Conservation (phyloP, 2,113 vertebrate species). For the Hypanus sabinus region DNA sequence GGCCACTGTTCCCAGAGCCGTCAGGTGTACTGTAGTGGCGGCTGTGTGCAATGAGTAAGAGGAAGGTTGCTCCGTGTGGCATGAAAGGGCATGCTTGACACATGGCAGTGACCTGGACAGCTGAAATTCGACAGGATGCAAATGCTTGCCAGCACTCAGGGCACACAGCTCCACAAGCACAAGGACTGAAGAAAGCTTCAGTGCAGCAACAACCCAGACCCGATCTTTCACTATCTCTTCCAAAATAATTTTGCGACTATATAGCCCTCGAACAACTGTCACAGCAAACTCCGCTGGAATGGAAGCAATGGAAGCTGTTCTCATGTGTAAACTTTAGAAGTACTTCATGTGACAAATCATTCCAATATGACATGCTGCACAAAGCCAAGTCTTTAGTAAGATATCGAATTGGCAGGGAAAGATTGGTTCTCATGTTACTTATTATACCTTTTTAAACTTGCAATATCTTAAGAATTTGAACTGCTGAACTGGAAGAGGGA, state of each 20-base stretch:
- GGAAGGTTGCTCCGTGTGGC: not conserved
- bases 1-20: not conserved
- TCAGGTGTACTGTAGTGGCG: not conserved
- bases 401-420: not conserved
- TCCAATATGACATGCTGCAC: not conserved
- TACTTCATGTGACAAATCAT: not conserved
- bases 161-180: not conserved
- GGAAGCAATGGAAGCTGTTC: not conserved
- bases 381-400: no score
- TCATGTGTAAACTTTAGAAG: not conserved
- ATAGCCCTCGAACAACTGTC: not conserved
- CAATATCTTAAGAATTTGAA: not conserved
- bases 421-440: not conserved
- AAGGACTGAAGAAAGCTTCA: not conserved
- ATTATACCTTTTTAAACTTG: not conserved
- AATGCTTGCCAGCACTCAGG: not conserved
- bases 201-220: not conserved
- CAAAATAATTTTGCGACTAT: not conserved
- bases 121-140: not conserved
- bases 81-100: not conserved
- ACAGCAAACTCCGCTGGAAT: not conserved
- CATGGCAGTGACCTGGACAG: not conserved
- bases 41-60: not conserved
- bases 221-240: not conserved
- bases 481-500: not conserved